Conservation (phyloP, 2,888 invertebrate genomes). For the Epirrita christyi region DNA sequence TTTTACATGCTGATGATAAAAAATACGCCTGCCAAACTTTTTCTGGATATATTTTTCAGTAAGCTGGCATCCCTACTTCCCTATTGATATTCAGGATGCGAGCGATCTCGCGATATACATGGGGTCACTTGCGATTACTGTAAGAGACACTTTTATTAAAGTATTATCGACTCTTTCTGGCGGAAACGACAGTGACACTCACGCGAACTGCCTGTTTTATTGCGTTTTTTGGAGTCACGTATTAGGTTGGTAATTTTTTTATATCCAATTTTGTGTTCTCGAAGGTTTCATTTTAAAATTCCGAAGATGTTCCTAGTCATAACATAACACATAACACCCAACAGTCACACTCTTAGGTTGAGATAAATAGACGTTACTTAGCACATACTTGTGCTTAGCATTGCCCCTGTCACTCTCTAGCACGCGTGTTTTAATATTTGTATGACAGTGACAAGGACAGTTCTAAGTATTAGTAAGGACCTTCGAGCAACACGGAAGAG, state of each 20-base stretch:
- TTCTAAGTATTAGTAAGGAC: too few species aligned
- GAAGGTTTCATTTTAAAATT: not conserved
- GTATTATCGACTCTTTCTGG: slow-evolving; percentile 36
- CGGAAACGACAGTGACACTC: slow-evolving; percentile 27
- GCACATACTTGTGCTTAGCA: too few species aligned
- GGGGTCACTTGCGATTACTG: slow-evolving; percentile 57
- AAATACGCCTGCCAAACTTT: too few species aligned
- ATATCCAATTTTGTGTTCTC: not conserved
- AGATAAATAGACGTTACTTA: too few species aligned
- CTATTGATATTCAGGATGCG: slow-evolving; percentile 64
- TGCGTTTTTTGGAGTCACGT: slow-evolving; percentile 18
- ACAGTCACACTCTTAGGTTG: too few species aligned
- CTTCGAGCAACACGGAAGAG: too few species aligned
- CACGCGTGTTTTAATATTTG: too few species aligned
- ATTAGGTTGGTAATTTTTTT: slow-evolving; percentile 16
- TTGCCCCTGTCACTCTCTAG: too few species aligned
- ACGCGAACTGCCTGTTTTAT: slow-evolving; percentile 8
- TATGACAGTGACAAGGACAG: too few species aligned
- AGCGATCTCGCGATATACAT: slow-evolving; percentile 48
- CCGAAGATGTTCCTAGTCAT: too few species aligned
- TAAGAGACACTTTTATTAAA: slow-evolving; percentile 41
- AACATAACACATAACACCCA: too few species aligned
- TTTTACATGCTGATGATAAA: too few species aligned
- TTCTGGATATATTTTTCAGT: not conserved
- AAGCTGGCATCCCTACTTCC: slow-evolving; percentile 29